Percentiles rank a stretch among this genome's conserved stretches.
phyloP scores from a whole-genome alignment of 2,888 invertebrate genomes.

The Thymelicus lineola region DNA sequence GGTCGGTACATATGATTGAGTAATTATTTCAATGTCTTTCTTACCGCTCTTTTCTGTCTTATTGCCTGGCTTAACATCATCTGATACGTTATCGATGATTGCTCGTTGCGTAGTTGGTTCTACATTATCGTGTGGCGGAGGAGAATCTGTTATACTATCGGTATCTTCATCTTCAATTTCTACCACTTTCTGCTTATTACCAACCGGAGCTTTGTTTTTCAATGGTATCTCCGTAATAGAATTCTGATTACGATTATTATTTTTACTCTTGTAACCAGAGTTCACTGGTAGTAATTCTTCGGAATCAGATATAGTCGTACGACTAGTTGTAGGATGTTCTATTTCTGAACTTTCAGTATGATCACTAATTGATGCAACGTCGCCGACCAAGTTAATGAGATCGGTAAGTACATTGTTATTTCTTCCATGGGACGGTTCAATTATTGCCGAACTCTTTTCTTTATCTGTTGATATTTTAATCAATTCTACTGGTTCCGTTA shows the following conservation, averaged over 20 bases:
- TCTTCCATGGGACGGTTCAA: slow-evolving; percentile 58
- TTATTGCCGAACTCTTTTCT: slow-evolving; percentile 63
- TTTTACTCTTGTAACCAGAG: slow-evolving; percentile 77
- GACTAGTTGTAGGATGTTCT: slow-evolving; percentile 45
- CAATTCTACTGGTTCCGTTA: slow-evolving; percentile 69
- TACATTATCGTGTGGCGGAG: slow-evolving; percentile 68
- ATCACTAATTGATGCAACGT: slow-evolving; percentile 76
- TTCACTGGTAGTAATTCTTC: slow-evolving; percentile 78
- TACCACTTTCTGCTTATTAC: slow-evolving; percentile 61
- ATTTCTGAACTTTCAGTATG: slow-evolving; percentile 59
- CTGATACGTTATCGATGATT: slow-evolving; percentile 76
- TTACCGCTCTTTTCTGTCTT: slow-evolving; percentile 53
- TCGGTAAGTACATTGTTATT: slow-evolving; percentile 67
- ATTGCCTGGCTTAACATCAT: slow-evolving; percentile 53
- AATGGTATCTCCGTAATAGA: slow-evolving; percentile 74
- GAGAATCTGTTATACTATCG: slow-evolving; percentile 68
- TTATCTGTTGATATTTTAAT: slow-evolving; percentile 66
- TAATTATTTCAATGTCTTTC: slow-evolving; percentile 77
- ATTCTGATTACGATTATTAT: slow-evolving; percentile 74
- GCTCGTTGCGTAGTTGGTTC: slow-evolving; percentile 75
- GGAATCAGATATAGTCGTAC: slow-evolving; percentile 68
- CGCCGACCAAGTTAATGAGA: slow-evolving; percentile 75
- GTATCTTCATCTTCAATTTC: slow-evolving; percentile 76
- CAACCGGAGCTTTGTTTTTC: slow-evolving; percentile 62
- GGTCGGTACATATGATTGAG: slow-evolving; percentile 72